Base-by-base conservation (phyloP, 1,140 invertebrate species). In the Rhizoglyphus robini region DNA sequence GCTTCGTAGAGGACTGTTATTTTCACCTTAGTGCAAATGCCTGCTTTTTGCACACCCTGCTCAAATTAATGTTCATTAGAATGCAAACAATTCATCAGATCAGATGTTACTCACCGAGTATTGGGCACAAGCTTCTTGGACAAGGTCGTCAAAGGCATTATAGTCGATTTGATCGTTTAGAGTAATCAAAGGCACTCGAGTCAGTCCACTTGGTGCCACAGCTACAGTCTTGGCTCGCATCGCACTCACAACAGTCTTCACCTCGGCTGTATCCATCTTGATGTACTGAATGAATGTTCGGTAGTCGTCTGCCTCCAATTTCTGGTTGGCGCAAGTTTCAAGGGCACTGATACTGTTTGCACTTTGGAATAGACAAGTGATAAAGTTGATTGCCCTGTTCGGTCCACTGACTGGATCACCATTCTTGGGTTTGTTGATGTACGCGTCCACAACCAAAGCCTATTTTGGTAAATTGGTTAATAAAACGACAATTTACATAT, bases 351-450 rank as follows among this genome's bases (percentile, higher is more conserved):
- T 46, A 30, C n/a, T 30, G 31, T 64, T 29, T 30, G 64, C 49
- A 20, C 27, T 60, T 13, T 18, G n/a, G 18, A 27, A 5, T 27
- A 65, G n/a, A 65, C 65, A 66, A 34, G 13, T 2, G 8, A 66
- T 30, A 47, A 66, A 66, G 36, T 66, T 66, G 1, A 66, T 41
- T 25, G 31, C 65, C 23, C 63, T 60, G 47, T 36, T 66, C 29
- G 65, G 1, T 15, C 65, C 65, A 46, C 34, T 38, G 27, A 66
- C 32, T 36, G 23, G 18, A 36, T 66, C 62, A 64, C 65, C 65
- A 59, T 65, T 65, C 20, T 36, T 20, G 27, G 8, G 30, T 30
- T 60, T 34, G 4, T 29, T 38, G 1, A 65, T 25, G 49, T 66
- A 66, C 20, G 4, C 20, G 29, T 65, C 8, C 4, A 66, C 60